Evolutionary conservation across 2,797 vertebrate species (phyloP).

Genomic region (Bucorvus abyssinicus): DNA sequence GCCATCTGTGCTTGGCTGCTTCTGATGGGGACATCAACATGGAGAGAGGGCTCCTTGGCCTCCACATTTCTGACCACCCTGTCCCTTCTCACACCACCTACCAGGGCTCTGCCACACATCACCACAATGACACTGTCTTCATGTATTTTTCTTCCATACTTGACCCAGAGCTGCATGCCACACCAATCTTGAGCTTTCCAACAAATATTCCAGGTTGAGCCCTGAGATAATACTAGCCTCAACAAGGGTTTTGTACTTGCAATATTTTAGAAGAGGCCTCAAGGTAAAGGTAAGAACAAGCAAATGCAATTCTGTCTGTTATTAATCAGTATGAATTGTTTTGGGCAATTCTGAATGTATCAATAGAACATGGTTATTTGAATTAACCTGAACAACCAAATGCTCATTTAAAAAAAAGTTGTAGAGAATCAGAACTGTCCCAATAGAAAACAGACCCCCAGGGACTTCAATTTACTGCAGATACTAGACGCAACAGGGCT

Average conservation of each 20-base stretch:
- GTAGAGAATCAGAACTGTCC: background rate
- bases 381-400: background rate
- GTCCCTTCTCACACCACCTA: background rate
- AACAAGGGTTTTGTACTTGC: background rate
- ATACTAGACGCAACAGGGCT: background rate
- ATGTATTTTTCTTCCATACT: background rate
- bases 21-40: fast-evolving
- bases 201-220: background rate
- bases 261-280: background rate
- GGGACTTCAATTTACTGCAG: background rate
- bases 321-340: background rate
- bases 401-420: background rate
- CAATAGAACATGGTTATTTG: background rate
- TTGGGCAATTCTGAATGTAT: background rate
- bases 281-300: background rate
- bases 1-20: background rate
- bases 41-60: background rate
- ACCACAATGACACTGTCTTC: fast-evolving
- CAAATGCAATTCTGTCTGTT: background rate
- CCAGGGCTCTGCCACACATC: background rate
- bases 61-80: background rate
- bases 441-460: background rate
- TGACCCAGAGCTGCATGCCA: background rate
- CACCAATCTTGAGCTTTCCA: background rate
- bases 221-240: background rate